Evolutionary conservation across 23 tunicate genomes (phyloP).

Genomic region (Botrylloides violaceus): DNA sequence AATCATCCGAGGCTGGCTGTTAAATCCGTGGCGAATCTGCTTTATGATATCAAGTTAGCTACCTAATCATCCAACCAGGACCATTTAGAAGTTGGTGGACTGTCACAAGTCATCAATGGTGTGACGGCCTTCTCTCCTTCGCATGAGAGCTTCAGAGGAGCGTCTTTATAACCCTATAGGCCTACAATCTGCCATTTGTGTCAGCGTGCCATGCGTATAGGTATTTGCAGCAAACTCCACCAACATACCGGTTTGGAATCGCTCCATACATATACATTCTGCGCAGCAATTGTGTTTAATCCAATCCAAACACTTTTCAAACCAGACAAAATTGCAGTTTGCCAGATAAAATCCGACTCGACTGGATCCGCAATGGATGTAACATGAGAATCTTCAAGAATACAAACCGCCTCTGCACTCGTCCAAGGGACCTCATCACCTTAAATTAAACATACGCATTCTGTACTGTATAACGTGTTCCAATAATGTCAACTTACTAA

Average conservation of each 20-base stretch:
- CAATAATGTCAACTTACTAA: conserved; percentile 9
- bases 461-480: background rate
- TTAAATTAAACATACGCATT: background rate
- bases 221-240: too few relatives aligned
- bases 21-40: too few relatives aligned
- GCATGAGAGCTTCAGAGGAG: too few relatives aligned
- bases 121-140: too few relatives aligned
- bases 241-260: conserved; percentile 62
- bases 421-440: conserved; percentile 50
- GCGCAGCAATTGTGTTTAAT: conserved; percentile 41
- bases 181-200: too few relatives aligned
- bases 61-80: too few relatives aligned
- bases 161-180: too few relatives aligned
- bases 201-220: too few relatives aligned
- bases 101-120: too few relatives aligned
- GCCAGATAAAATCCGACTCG: conserved; percentile 62
- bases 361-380: conserved; percentile 40
- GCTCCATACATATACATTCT: conserved; percentile 68
- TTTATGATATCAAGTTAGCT: too few relatives aligned
- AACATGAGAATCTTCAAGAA: conserved; percentile 36
- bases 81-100: too few relatives aligned
- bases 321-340: conserved; percentile 14
- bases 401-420: conserved; percentile 58
- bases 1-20: too few relatives aligned
- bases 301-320: conserved; percentile 62